Conservation (phyloP, 2,797 vertebrate genomes). For the Erpetoichthys calabaricus region DNA sequence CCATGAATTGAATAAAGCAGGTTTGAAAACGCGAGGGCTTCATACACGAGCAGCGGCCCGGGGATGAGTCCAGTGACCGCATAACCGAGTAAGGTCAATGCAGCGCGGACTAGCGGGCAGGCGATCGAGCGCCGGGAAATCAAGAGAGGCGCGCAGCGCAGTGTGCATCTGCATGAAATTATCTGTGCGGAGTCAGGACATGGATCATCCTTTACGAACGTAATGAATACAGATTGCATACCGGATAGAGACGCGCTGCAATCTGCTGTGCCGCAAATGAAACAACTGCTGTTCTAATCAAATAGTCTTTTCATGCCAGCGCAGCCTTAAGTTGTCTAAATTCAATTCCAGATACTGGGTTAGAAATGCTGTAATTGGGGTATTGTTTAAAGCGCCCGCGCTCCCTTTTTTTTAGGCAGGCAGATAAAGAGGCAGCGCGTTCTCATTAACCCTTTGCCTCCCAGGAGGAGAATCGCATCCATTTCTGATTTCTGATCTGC, state of each 20-base stretch:
- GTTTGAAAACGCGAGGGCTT: no score
- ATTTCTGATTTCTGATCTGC: constrained; percentile 18
- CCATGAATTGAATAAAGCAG: no score
- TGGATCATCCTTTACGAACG: constrained; percentile 48
- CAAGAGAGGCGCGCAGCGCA: constrained; percentile 33
- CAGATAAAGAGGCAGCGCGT: constrained; percentile 10
- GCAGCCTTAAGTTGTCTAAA: constrained; percentile 56
- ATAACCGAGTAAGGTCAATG: no score
- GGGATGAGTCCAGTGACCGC: no score
- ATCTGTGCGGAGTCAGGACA: constrained; percentile 44
- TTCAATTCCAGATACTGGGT: constrained; percentile 54
- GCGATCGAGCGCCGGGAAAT: constrained; percentile 16
- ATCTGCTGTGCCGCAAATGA: constrained; percentile 52
- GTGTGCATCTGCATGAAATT: constrained; percentile 53
- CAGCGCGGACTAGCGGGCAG: no score
- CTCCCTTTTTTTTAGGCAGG: constrained; percentile 17
- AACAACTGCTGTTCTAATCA: constrained; percentile 56
- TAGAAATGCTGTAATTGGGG: constrained; percentile 59
- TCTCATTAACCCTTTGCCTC: constrained; percentile 17
- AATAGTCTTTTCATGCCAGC: constrained; percentile 59
- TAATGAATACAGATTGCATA: constrained; percentile 54
- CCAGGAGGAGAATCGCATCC: constrained; percentile 8
- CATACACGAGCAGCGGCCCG: no score
- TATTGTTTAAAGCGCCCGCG: constrained; percentile 40
- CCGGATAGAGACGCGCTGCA: constrained; percentile 50